These are phyloP conservation scores for Nasonia longicornis DNA, from an alignment of 1,140 invertebrate species.

Conservation along the genomic window DNA sequence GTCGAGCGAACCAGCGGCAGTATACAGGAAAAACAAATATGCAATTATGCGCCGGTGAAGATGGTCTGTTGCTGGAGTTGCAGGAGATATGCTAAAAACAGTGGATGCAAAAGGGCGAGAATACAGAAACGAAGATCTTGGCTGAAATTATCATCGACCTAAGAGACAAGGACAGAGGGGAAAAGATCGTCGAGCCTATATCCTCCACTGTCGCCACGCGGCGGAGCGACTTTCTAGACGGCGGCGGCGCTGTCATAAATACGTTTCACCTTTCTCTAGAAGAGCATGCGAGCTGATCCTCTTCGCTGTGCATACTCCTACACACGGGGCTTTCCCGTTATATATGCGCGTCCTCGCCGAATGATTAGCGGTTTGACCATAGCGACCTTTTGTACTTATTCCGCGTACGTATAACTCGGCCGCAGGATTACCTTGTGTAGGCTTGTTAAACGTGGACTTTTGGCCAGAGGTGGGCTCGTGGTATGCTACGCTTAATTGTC, in stretches of 20 bases:
- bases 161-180: not conserved
- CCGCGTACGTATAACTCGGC: not conserved
- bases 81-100: too few relatives aligned
- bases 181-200: not conserved
- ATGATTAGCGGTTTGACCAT: constrained; percentile 28
- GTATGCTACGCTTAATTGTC: not conserved
- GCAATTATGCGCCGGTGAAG: not conserved
- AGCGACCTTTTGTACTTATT: not conserved
- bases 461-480: too few relatives aligned
- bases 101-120: too few relatives aligned
- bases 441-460: not conserved
- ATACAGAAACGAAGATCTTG: not conserved
- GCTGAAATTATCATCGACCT: not conserved
- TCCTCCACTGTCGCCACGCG: not conserved
- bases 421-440: not conserved
- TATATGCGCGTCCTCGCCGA: not conserved
- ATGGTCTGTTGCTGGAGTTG: too few relatives aligned
- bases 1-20: not conserved
- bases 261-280: constrained; percentile 31
- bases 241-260: constrained; percentile 15
- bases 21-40: constrained; percentile 11
- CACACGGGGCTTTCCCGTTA: constrained; percentile 10
- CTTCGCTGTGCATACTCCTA: not conserved
- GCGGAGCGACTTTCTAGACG: constrained; percentile 19
- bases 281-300: not conserved